Evolutionary conservation across 1,140 invertebrate genomes (phyloP).

Genomic region (Dendrolimus kikuchii): DNA sequence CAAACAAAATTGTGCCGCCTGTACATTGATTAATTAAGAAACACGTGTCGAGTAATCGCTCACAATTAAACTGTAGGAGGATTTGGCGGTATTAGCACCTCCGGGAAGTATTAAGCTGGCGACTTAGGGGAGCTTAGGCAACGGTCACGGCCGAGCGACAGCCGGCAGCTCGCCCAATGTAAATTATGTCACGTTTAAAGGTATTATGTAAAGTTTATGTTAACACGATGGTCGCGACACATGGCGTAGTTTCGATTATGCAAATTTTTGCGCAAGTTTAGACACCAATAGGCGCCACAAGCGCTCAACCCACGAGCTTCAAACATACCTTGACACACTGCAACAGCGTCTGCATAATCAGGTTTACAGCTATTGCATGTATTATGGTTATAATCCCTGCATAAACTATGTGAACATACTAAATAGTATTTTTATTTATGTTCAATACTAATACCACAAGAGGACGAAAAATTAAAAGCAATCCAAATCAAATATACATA

Average conservation of each 20-base stretch:
- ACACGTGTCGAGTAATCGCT: background rate
- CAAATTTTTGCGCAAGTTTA: slow-evolving; percentile 12
- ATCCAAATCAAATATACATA: too few relatives aligned
- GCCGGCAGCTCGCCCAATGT: slow-evolving; percentile 5
- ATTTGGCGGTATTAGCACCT: slow-evolving; percentile 17
- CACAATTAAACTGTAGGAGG: slow-evolving; percentile 4
- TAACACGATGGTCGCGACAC: slow-evolving; percentile 14
- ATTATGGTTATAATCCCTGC: too few relatives aligned
- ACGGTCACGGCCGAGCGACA: slow-evolving; percentile 7
- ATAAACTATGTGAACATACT: too few relatives aligned
- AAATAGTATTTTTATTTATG: too few relatives aligned
- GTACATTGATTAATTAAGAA: too few relatives aligned
- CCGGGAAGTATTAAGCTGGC: slow-evolving; percentile 15
- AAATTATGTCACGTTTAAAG: slow-evolving; percentile 17
- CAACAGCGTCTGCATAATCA: too few relatives aligned
- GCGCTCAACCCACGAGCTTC: background rate
- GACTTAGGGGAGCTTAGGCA: slow-evolving; percentile 14
- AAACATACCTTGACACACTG: background rate
- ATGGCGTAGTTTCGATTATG: slow-evolving; percentile 10
- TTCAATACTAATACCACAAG: too few relatives aligned
- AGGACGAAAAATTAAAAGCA: too few relatives aligned
- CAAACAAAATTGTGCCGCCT: too few relatives aligned
- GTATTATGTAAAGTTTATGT: slow-evolving; percentile 17
- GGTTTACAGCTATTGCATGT: too few relatives aligned
- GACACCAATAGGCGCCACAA: background rate